These are phyloP conservation scores for Ammodytes marinus DNA, from an alignment of 2,113 vertebrate species.

Conservation along the genomic window DNA sequence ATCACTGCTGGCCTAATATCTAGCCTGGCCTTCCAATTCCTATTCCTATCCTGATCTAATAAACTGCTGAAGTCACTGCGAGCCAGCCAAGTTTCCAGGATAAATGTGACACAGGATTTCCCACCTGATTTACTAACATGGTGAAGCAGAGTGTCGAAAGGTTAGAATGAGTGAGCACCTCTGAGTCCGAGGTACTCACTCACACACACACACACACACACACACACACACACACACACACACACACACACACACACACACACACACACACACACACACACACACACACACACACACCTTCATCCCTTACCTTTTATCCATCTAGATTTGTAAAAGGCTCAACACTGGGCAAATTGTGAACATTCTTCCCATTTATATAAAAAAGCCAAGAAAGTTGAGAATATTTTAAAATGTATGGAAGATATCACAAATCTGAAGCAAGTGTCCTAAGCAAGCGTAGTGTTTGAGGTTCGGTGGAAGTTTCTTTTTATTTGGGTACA, in stretches of 20 bases:
- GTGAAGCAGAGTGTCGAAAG: background rate
- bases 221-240: no score
- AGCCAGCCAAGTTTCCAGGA: constrained; percentile 17
- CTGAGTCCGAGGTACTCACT: background rate
- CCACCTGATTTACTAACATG: background rate
- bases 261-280: no score
- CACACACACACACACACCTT: background rate
- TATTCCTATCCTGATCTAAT: background rate
- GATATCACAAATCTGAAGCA: no score
- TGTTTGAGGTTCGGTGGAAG: no score
- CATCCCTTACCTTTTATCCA: background rate
- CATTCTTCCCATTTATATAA: no score
- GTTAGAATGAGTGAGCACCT: background rate
- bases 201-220: no score
- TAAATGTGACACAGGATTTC: background rate
- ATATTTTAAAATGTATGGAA: no score
- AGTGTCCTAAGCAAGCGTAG: no score
- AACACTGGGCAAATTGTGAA: no score
- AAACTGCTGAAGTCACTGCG: background rate
- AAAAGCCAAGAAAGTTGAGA: no score
- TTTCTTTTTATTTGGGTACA: no score
- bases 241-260: no score
- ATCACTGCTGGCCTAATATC: background rate
- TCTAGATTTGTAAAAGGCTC: background rate
- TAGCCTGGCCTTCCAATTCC: background rate